These are phyloP conservation scores for Caenorhabditis briggsae DNA, from an alignment of 1,140 invertebrate genomes.

Conservation along the genomic window DNA sequence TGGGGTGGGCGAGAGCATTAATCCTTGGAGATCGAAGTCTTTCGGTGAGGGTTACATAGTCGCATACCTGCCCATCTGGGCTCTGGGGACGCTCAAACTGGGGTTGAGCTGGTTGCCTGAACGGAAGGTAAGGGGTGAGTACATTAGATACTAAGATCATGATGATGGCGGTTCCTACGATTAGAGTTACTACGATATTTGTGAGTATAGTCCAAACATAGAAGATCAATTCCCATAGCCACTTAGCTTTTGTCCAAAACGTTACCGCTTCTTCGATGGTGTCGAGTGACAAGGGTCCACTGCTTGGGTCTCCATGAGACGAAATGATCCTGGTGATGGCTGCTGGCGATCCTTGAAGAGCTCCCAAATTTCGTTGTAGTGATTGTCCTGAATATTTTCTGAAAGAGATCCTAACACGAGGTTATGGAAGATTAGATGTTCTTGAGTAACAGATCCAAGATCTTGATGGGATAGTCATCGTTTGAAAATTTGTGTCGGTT, in stretches of 20 bases:
- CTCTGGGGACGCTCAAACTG: not conserved
- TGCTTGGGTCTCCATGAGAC: not conserved
- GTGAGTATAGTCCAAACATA: not conserved
- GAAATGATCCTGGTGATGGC: not conserved
- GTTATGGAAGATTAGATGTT: slow-evolving; percentile 1
- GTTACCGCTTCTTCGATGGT: not conserved
- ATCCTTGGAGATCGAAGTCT: not conserved
- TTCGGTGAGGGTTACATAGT: not conserved
- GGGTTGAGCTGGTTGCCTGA: not conserved
- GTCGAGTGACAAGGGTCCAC: not conserved
- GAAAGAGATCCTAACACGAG: not conserved
- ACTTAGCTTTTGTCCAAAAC: not conserved
- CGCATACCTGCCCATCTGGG: not conserved
- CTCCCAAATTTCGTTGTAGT: slow-evolving; percentile 16
- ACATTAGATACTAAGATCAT: not conserved
- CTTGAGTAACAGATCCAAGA: not conserved
- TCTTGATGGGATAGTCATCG: not conserved
- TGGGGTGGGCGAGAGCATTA: not conserved
- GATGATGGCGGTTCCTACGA: not conserved
- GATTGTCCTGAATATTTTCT: not conserved
- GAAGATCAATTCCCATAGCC: not conserved
- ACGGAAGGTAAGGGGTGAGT: not conserved
- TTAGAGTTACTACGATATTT: not conserved
- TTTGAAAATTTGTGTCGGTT: not conserved
- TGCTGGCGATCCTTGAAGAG: not conserved